Evolutionary conservation across 2,797 vertebrate species (phyloP).

Genomic region (Euthynnus affinis): DNA sequence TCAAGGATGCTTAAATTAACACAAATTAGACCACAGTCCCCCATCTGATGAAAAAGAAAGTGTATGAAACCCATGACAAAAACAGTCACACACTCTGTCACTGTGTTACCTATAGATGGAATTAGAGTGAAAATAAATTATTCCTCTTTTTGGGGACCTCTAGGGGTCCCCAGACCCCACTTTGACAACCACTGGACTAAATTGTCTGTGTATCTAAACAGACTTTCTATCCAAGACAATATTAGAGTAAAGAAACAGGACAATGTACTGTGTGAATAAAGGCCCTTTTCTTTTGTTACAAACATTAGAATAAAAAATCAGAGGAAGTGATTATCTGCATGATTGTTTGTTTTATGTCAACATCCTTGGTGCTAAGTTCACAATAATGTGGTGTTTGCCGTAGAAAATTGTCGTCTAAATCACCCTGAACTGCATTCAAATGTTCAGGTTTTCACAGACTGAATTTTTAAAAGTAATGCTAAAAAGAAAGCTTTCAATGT

Average conservation of each 20-base stretch:
- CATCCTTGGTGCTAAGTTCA: neutral
- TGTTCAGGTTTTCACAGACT: neutral
- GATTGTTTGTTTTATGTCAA: neutral
- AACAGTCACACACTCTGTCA: too few species aligned
- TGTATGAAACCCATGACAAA: too few species aligned
- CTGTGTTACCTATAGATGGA: too few species aligned
- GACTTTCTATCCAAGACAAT: neutral
- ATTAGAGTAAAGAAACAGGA: slow-evolving; percentile 19
- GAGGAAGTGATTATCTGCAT: neutral
- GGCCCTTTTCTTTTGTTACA: neutral
- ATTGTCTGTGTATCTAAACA: too few species aligned
- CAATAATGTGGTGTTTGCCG: neutral
- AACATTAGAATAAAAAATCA: neutral
- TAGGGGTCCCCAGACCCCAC: too few species aligned
- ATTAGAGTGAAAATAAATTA: too few species aligned
- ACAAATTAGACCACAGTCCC: too few species aligned
- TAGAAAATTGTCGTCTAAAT: too few species aligned
- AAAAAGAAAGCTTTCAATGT: neutral
- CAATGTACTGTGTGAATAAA: neutral
- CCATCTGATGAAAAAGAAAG: too few species aligned
- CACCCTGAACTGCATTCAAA: neutral
- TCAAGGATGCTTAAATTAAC: too few species aligned
- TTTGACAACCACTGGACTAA: too few species aligned
- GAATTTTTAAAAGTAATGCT: neutral
- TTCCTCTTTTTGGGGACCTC: too few species aligned